These are phyloP conservation scores for Diorhabda elongata DNA, from an alignment of 1,140 invertebrate species.

Conservation along the genomic window DNA sequence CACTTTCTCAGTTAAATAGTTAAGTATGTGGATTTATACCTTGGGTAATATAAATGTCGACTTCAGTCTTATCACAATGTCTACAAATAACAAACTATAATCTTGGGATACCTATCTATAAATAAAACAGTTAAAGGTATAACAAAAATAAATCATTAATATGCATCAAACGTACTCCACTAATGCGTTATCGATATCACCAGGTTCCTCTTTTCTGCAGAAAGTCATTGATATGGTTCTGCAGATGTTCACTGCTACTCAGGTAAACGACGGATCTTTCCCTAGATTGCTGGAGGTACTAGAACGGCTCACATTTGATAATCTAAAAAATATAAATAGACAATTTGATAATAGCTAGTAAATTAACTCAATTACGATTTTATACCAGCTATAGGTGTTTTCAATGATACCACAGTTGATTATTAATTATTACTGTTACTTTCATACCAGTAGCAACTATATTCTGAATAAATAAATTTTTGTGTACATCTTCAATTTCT, in stretches of 20 bases:
- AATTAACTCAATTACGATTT: not conserved
- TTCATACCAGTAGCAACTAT: not conserved
- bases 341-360: not conserved
- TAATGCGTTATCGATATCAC: conserved; percentile 19
- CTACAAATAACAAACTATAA: not conserved
- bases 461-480: no score
- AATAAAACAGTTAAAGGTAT: not conserved
- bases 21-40: no score
- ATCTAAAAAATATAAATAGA: conserved; percentile 18
- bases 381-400: no score
- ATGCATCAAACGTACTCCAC: conserved; percentile 27
- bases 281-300: conserved; percentile 37
- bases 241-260: conserved; percentile 45
- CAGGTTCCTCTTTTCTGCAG: conserved; percentile 36
- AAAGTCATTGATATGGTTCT: conserved; percentile 44
- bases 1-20: no score
- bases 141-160: not conserved
- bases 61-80: conserved; percentile 29
- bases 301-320: conserved; percentile 33
- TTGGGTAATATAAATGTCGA: no score
- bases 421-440: not conserved
- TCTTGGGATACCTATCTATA: not conserved
- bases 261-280: conserved; percentile 43
- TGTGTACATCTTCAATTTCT: no score
- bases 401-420: not conserved